Conservation (phyloP, 2,113 vertebrate species). For the Capreolus pygargus region DNA sequence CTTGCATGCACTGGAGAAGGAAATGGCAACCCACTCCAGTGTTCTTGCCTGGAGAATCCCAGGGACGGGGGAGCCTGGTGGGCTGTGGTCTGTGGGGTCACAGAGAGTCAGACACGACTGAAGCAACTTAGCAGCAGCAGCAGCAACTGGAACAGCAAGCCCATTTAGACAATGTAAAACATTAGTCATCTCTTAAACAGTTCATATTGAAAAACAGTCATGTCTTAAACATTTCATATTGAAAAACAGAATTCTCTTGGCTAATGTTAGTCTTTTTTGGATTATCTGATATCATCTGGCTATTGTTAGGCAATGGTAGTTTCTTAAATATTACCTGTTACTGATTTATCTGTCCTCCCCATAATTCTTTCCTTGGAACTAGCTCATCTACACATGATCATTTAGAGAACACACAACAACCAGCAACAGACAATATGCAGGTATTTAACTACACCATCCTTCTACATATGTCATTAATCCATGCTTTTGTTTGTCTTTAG, state of each 20-base stretch:
- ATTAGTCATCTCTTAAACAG: neutral
- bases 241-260: slow-evolving; percentile 11
- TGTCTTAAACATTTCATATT: neutral
- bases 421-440: neutral
- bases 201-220: neutral
- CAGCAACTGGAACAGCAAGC: neutral
- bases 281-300: neutral
- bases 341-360: neutral
- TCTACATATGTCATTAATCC: neutral
- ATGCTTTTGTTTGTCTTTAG: neutral
- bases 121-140: too few relatives aligned
- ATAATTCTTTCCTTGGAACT: neutral
- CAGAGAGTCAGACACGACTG: too few relatives aligned
- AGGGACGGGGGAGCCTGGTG: too few relatives aligned
- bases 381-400: neutral
- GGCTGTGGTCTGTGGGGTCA: too few relatives aligned
- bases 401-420: neutral
- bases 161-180: neutral
- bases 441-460: neutral
- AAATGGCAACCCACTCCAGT: too few relatives aligned
- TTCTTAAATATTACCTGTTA: neutral
- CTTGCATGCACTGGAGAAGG: too few relatives aligned
- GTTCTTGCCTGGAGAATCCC: too few relatives aligned
- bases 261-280: neutral
- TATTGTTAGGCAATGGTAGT: neutral